These are phyloP conservation scores for Nixonia krombeini DNA, from an alignment of 1,140 invertebrate species.

Conservation along the genomic window DNA sequence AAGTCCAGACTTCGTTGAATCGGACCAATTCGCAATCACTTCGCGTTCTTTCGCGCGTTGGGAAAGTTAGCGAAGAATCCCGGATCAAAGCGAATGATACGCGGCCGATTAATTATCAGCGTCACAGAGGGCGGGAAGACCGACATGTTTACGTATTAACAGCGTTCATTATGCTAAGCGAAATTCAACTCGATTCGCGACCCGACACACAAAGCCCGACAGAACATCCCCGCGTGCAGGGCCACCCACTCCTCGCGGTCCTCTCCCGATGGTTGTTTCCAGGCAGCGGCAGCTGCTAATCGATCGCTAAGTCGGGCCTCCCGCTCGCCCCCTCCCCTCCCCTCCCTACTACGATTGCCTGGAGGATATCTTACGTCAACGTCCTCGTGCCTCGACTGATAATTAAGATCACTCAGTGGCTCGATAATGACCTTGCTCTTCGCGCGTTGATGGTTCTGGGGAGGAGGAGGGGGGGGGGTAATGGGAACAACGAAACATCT, in stretches of 20 bases:
- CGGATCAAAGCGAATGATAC: too few relatives aligned
- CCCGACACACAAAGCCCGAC: background rate
- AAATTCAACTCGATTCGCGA: constrained; percentile 4
- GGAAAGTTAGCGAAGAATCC: too few relatives aligned
- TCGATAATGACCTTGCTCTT: background rate
- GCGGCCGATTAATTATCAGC: too few relatives aligned
- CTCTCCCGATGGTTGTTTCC: too few relatives aligned
- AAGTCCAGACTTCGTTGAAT: too few relatives aligned
- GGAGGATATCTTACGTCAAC: background rate
- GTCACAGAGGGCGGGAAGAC: background rate
- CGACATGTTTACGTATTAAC: constrained; percentile 18
- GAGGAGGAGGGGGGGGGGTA: too few relatives aligned
- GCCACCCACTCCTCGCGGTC: too few relatives aligned
- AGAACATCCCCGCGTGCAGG: background rate
- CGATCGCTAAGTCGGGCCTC: background rate
- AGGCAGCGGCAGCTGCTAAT: background rate
- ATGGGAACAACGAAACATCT: too few relatives aligned
- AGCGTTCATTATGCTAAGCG: constrained; percentile 18
- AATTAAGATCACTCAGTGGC: background rate
- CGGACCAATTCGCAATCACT: too few relatives aligned
- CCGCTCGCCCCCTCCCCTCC: constrained; percentile 2
- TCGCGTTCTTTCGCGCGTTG: too few relatives aligned
- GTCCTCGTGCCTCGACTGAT: background rate
- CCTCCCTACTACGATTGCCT: constrained; percentile 2
- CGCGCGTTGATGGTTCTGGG: too few relatives aligned